Evolutionary conservation across 2,888 invertebrate species (phyloP).

Genomic region (Dicyrtomina minuta): DNA sequence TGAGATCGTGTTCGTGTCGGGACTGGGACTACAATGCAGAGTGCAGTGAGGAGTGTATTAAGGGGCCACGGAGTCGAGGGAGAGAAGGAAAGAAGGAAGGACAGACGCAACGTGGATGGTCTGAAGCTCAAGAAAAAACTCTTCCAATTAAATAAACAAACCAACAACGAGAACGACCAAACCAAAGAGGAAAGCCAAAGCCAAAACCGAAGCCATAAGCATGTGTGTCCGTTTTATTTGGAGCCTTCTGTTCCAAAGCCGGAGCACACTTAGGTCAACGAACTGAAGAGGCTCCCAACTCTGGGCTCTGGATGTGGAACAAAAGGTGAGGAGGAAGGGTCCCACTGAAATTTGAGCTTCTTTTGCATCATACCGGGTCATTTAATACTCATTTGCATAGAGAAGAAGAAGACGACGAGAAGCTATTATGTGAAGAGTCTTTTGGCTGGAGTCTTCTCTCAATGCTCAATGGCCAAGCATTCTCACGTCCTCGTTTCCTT

Average conservation of each 20-base stretch:
- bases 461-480: conserved; percentile 11
- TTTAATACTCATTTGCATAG: conserved; percentile 50
- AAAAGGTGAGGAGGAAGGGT: conserved; percentile 25
- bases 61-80: neutral
- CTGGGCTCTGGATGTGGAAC: no score
- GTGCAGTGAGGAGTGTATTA: no score
- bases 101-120: no score
- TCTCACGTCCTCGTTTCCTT: conserved; percentile 24
- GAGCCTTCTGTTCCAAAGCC: neutral
- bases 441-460: neutral
- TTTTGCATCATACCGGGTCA: conserved; percentile 42
- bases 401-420: conserved; percentile 7
- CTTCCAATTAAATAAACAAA: neutral
- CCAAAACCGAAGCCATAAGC: neutral
- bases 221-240: neutral
- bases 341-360: conserved; percentile 32
- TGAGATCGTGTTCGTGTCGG: no score
- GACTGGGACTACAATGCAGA: no score
- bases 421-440: conserved; percentile 24
- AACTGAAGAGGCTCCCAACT: conserved; percentile 28
- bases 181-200: neutral
- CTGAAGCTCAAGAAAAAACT: conserved; percentile 2
- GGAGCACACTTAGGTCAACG: conserved; percentile 18
- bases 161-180: neutral
- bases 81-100: neutral